Evolutionary conservation across 2,113 vertebrate genomes (phyloP), one percentile per base, ranked within the genome.

Genomic region (Barbus barbus): DNA sequence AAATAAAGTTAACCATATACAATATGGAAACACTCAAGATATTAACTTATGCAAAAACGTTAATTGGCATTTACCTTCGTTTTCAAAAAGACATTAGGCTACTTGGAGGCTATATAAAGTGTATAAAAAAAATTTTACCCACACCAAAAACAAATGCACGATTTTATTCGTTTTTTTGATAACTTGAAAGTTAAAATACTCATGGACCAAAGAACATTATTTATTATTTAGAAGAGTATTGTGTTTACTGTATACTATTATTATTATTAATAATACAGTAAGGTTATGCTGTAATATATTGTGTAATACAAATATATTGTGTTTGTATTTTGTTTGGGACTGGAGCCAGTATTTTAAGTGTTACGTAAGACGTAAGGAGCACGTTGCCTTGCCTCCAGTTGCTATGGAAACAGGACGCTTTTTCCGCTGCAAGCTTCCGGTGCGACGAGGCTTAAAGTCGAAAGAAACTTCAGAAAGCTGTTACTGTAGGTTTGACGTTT

Each of bases 391-490:
- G 18, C 18, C 58, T 7, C 4, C 16, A 26, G 84, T 88, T 83
- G 60, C 60, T 67, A 6, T 81, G 71, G 86, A 71, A 77, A 83
- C 84, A 69, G 13, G 1, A 53, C 71, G 22, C 67, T 56, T 48
- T 36, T 41, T 36, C 16, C 3, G 18, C 16, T 14, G 22, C 26
- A 76, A 28, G 2, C 41, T 26, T 51, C 12, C 73, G 20, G 58
- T 6, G 16, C 58, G 28, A 63, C 20, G 33, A 51, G 9, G 46
- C 9, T 58, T 60, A 65, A 36, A 69, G 46, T 69, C 41, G 26
- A n/a, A 16, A 20, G 9, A 71, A 67, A 53, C 63, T 53, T 81
- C 2, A 18, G 3, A 36, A 36, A 31, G 11, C 20, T 24, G 4
- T 48, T 12, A n/a, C 24, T 46, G 13, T 46, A 12, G 16, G 3